phyloP scores from a whole-genome alignment of 2,888 invertebrate genomes.

The Leucophora obtusa region DNA sequence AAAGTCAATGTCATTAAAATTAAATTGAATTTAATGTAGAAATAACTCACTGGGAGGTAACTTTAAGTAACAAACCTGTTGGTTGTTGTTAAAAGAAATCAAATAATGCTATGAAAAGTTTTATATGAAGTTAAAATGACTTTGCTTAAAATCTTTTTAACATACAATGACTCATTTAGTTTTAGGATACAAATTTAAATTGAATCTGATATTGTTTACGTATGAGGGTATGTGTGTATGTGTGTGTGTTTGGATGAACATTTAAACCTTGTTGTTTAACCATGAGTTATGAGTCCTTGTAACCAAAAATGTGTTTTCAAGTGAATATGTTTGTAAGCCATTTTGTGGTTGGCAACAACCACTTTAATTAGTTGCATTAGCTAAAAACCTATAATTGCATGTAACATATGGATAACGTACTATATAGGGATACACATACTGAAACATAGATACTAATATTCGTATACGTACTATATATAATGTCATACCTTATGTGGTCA shows the following conservation, averaged over 20 bases:
- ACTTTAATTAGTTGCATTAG: conserved; percentile 74
- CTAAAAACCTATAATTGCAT: conserved; percentile 61
- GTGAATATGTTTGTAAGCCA: conserved; percentile 51
- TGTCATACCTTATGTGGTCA: conserved; percentile 54
- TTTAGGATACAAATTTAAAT: conserved; percentile 28
- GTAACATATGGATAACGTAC: conserved; percentile 57
- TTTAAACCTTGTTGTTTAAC: conserved; percentile 49
- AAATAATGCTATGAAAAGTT: conserved; percentile 8
- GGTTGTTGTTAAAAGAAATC: conserved; percentile 16
- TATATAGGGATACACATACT: background rate
- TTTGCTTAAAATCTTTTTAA: conserved; percentile 15
- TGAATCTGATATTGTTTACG: background rate
- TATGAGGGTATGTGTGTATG: background rate
- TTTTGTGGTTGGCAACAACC: conserved; percentile 68
- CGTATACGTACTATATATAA: background rate
- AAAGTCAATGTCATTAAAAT: conserved; percentile 65
- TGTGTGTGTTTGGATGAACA: conserved; percentile 2
- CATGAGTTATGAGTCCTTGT: conserved; percentile 62
- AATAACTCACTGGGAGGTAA: conserved; percentile 15
- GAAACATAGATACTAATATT: background rate
- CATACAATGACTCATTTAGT: conserved; percentile 28
- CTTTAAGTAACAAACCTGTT: conserved; percentile 46
- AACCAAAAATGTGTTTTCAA: conserved; percentile 41
- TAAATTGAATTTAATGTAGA: background rate
- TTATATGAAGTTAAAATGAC: conserved; percentile 18